Evolutionary conservation across 1,140 invertebrate genomes (phyloP), one percentile per base, ranked within the genome.

Genomic region (Rhagoletis zephyria): DNA sequence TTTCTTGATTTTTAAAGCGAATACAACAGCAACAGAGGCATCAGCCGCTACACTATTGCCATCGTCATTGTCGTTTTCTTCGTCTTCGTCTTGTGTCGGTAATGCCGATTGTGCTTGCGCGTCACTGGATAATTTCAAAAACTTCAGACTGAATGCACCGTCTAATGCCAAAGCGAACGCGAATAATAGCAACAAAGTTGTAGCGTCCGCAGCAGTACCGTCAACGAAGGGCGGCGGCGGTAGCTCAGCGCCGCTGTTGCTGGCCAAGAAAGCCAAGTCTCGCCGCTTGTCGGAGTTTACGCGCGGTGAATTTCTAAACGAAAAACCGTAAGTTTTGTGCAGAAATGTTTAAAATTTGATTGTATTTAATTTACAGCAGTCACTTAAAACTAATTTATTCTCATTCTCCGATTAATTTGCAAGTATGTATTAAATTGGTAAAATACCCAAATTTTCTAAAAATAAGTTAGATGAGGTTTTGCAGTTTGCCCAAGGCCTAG

Each of bases 221-320:
- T 16, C 87, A 89, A 70, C 88, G 87, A 85, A 88, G 85, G 70
- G 88, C 56, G 86, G 87, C 56, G 30, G 51, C 10, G 51, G 51
- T 56, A 87, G 70, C 67, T 56, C 87, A 59, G 56, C 85, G 42
- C 48, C 88, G 42, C 48, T 88, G 42, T 86, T 85, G 16, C 40
- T 89, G 77, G 64, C 89, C 89, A 93, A 92, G 87, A 93, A 93
- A 90, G 90, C 90, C 89, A 93, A 93, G 91, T 92, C 92, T 88
- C 91, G 92, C 63, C 92, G 92, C 88, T 90, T 93, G 89, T 93
- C 92, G 89, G 92, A 93, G 90, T 93, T 93, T 91, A 93, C 92
- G 89, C 90, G 92, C 87, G 92, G 92, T 91, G 92, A 93, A 93
- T 93, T 93, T 93, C 90, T 93, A 90, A 93, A 93, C 90, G 92